Evolutionary conservation across 2,113 vertebrate species (phyloP), one percentile per base, ranked within the genome.

Genomic region (Nanorana parkeri): DNA sequence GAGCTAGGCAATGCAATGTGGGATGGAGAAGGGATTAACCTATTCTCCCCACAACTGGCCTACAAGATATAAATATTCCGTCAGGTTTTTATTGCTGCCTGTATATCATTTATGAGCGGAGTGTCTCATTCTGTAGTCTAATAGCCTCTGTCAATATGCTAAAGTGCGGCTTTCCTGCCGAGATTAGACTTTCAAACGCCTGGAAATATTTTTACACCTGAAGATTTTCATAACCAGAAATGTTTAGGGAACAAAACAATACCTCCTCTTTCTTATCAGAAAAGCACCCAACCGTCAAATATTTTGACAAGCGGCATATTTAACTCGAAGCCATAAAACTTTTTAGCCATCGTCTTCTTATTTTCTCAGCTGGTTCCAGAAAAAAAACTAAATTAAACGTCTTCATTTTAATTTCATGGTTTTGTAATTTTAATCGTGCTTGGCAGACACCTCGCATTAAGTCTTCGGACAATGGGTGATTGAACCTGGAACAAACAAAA

Each of bases 361-460:
- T 65, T 26, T 52, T 24, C 32, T 17, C 24, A 28, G 2, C n/a
- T 65, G 41, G 51, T 68, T 15, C 36, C 24, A 68, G 29, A 68
- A 79, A 79, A 20, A 36, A 36, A 36, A 36, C 5, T 3, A 36
- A 36, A 36, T n/a, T n/a, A n/a, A n/a, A n/a, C n/a, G 21, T 68
- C 65, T 36, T 55, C 24, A 68, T 79, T 79, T 79, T 79, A 79
- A 79, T 79, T 79, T 77, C 74, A 77, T 64, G 66, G 28, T 61
- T 29, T 36, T 60, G 66, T 79, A 79, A 79, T 79, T 69, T 68
- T 76, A 55, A 58, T 68, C 58, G 64, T 69, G n/a, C 24, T 61
- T 77, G 60, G 41, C 63, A 65, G 58, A 52, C 47, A 26, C 58
- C 64, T 56, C 2, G 51, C 29, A 47, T 76, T 16, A 16, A 0